phyloP scores from a whole-genome alignment of 2,113 vertebrate genomes.

The Chaetodon auriga region DNA sequence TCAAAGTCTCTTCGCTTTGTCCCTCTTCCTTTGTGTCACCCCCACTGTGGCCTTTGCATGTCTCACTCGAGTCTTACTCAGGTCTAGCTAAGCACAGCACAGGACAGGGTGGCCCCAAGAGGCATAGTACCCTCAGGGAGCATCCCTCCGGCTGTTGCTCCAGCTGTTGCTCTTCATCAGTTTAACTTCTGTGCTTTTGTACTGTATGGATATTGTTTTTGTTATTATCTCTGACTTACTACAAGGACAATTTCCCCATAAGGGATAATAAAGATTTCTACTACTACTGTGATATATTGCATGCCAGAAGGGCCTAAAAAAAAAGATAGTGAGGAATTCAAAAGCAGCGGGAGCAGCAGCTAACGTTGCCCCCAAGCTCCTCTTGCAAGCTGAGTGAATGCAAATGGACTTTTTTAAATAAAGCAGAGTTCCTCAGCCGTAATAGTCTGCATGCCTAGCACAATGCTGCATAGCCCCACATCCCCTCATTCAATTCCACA shows the following conservation, averaged over 20 bases:
- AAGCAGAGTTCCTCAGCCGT: constrained; percentile 59
- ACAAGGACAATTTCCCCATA: constrained; percentile 67
- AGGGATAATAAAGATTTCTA: constrained; percentile 70
- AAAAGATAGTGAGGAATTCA: constrained; percentile 63
- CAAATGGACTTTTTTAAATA: constrained; percentile 69
- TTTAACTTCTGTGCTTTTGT: constrained; percentile 31
- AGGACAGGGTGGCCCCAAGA: constrained; percentile 48
- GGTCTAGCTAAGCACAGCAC: constrained; percentile 41
- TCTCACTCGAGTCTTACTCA: constrained; percentile 39
- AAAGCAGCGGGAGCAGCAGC: constrained; percentile 65
- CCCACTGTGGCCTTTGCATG: constrained; percentile 41
- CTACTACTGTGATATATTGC: constrained; percentile 66
- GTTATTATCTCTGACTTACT: constrained; percentile 68
- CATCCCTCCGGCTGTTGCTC: constrained; percentile 57
- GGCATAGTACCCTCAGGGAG: constrained; percentile 32
- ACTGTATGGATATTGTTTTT: constrained; percentile 62
- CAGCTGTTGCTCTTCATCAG: constrained; percentile 67
- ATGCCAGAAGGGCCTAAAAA: constrained; percentile 61
- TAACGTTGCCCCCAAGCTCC: constrained; percentile 57
- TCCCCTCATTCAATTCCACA: constrained; percentile 59
- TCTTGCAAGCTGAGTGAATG: constrained; percentile 65
- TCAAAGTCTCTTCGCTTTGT: constrained; percentile 61
- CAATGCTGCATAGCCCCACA: constrained; percentile 54
- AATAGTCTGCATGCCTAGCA: constrained; percentile 60
- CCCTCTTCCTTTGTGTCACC: constrained; percentile 41